Percentiles rank a stretch among this genome's conserved stretches.
Evolutionary conservation across 2,113 vertebrate genomes (phyloP).

Genomic region (Clarias gariepinus): DNA sequence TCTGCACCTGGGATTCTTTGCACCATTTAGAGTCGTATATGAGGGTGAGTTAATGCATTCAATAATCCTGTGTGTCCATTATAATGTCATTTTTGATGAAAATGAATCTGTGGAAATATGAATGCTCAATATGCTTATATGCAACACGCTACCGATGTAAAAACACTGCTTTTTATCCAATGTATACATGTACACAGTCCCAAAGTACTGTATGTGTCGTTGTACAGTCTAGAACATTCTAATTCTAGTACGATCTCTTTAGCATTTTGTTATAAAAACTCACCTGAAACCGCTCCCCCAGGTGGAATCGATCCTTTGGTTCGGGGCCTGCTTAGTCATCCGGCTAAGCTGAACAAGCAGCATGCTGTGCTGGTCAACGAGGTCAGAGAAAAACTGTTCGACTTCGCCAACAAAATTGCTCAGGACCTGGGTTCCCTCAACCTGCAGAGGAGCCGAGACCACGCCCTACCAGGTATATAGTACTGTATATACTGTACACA

Average conservation of each 20-base stretch:
- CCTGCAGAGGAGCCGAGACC: constrained; percentile 80
- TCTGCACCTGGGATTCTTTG: constrained; percentile 77
- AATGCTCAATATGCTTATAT: too few relatives aligned
- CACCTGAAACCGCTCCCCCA: constrained; percentile 46
- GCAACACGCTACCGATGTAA: too few relatives aligned
- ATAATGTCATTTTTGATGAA: too few relatives aligned
- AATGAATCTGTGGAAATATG: too few relatives aligned
- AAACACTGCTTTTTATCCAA: too few relatives aligned
- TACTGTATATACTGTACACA: background rate
- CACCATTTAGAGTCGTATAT: constrained; percentile 80
- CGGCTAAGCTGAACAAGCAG: constrained; percentile 79
- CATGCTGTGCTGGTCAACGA: constrained; percentile 79
- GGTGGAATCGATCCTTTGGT: constrained; percentile 82
- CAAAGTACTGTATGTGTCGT: too few relatives aligned
- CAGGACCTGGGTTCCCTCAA: constrained; percentile 80
- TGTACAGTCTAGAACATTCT: too few relatives aligned
- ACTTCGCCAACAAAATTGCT: constrained; percentile 64
- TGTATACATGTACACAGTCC: too few relatives aligned
- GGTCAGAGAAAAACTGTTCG: constrained; percentile 78
- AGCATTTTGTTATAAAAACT: background rate
- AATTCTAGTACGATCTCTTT: too few relatives aligned
- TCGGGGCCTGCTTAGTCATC: constrained; percentile 71
- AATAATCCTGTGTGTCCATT: too few relatives aligned
- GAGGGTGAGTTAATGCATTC: constrained; percentile 72
- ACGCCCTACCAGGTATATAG: constrained; percentile 76